These are phyloP conservation scores for Palythoa caribaeorum DNA, from an alignment of 92 coral and sea anemone species.

Conservation along the genomic window DNA sequence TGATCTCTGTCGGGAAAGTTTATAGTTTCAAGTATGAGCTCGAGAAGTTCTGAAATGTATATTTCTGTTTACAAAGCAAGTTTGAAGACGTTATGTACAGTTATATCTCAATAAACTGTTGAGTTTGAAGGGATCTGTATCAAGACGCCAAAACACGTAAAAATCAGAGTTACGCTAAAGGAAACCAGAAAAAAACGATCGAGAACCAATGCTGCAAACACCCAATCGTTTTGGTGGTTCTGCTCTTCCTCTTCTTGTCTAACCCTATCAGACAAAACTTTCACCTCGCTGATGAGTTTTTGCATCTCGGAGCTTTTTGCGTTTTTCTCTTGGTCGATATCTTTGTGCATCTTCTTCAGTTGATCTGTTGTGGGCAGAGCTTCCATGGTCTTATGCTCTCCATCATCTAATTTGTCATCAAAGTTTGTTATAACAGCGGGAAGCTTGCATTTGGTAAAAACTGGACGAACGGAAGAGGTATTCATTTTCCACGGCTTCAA, in stretches of 20 bases:
- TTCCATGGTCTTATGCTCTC: neutral
- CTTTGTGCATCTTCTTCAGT: neutral
- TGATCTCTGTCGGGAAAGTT: no score
- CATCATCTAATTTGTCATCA: neutral
- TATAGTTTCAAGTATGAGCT: no score
- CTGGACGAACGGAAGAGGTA: neutral
- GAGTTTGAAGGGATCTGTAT: neutral
- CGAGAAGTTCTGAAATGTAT: no score
- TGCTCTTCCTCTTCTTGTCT: constrained; percentile 24
- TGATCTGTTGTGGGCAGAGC: neutral
- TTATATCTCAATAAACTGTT: neutral
- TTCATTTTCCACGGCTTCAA: constrained; percentile 26
- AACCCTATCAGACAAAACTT: constrained; percentile 20
- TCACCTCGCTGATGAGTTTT: constrained; percentile 20
- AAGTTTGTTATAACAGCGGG: neutral
- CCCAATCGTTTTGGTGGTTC: constrained; percentile 22
- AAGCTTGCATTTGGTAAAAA: neutral
- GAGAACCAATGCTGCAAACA: constrained; percentile 31
- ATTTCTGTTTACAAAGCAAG: no score
- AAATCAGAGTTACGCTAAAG: neutral
- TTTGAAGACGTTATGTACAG: no score
- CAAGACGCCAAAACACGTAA: constrained; percentile 1
- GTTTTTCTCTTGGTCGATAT: neutral
- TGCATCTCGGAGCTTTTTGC: constrained; percentile 4
- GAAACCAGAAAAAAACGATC: constrained; percentile 35